A percentile compares a stretch with the other conserved stretches of the same genome.
phyloP scores from a whole-genome alignment of 92 coral and sea anemone species.

The Phenganax subtilis region DNA sequence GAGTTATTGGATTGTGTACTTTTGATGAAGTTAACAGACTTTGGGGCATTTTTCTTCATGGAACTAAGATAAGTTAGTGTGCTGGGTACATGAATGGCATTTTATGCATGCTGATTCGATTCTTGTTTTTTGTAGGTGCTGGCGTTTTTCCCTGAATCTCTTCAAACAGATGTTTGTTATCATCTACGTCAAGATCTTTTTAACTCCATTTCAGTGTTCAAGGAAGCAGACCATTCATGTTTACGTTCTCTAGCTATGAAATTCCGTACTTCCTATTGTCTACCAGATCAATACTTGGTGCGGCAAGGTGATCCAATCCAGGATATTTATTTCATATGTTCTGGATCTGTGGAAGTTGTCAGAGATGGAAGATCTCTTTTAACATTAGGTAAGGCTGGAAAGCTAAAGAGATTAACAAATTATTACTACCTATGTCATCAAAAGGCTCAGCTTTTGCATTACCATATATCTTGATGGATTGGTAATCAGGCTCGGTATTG shows the following conservation, averaged over 20 bases:
- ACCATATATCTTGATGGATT: too few relatives aligned
- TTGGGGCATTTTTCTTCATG: too few relatives aligned
- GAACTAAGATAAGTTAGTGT: too few relatives aligned
- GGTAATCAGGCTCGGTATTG: too few relatives aligned
- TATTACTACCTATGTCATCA: too few relatives aligned
- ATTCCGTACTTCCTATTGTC: constrained; percentile 69
- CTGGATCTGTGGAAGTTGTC: constrained; percentile 79
- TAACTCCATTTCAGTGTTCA: constrained; percentile 66
- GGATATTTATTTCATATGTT: constrained; percentile 70
- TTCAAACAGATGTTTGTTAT: constrained; percentile 84
- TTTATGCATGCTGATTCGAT: not conserved
- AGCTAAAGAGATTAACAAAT: too few relatives aligned
- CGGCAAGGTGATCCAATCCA: constrained; percentile 95
- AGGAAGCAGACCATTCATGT: constrained; percentile 78
- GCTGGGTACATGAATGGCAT: not conserved
- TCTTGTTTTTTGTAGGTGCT: constrained; percentile 61
- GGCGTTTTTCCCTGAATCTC: constrained; percentile 78
- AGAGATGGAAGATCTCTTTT: constrained; percentile 62
- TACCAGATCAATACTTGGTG: constrained; percentile 85
- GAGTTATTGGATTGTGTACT: too few relatives aligned
- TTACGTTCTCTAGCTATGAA: constrained; percentile 82
- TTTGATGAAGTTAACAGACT: too few relatives aligned
- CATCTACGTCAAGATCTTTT: constrained; percentile 78
- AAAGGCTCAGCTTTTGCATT: too few relatives aligned
- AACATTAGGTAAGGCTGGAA: constrained; percentile 60